Percentiles rank a stretch among this genome's conserved stretches.
Conservation (phyloP, 1,140 invertebrate species). For the Heliconius melpomene region DNA sequence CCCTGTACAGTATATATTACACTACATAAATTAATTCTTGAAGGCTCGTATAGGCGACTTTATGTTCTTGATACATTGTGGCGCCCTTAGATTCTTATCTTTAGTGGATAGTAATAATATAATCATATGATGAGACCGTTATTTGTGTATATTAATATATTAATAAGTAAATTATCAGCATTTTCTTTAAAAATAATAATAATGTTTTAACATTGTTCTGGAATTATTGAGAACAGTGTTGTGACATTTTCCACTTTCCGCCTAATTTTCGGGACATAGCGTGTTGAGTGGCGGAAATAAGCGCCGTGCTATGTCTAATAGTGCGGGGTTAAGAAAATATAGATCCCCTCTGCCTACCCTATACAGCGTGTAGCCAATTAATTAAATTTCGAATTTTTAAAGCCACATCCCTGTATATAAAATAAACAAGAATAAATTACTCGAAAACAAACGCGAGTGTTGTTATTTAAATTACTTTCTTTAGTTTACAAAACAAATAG, state of each 20-base stretch:
- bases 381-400: too few relatives aligned
- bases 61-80: slow-evolving; percentile 12
- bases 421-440: too few relatives aligned
- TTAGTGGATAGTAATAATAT: neutral
- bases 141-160: neutral
- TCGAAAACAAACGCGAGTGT: neutral
- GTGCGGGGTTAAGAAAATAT: neutral
- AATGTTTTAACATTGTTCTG: too few relatives aligned
- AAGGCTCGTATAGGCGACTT: slow-evolving; percentile 37
- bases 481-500: slow-evolving; percentile 6
- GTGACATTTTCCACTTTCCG: too few relatives aligned
- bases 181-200: too few relatives aligned
- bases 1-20: slow-evolving; percentile 43
- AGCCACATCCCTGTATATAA: too few relatives aligned
- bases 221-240: too few relatives aligned
- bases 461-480: neutral
- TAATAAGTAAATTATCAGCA: too few relatives aligned
- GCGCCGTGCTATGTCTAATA: neutral
- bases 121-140: neutral
- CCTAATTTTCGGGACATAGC: neutral
- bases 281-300: neutral
- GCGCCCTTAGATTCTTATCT: slow-evolving; percentile 13
- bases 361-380: too few relatives aligned
- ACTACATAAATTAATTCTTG: slow-evolving; percentile 45
- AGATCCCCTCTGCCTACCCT: neutral